These are phyloP conservation scores for Drosophila ogumai DNA, from an alignment of 1,140 invertebrate species.

Conservation along the genomic window DNA sequence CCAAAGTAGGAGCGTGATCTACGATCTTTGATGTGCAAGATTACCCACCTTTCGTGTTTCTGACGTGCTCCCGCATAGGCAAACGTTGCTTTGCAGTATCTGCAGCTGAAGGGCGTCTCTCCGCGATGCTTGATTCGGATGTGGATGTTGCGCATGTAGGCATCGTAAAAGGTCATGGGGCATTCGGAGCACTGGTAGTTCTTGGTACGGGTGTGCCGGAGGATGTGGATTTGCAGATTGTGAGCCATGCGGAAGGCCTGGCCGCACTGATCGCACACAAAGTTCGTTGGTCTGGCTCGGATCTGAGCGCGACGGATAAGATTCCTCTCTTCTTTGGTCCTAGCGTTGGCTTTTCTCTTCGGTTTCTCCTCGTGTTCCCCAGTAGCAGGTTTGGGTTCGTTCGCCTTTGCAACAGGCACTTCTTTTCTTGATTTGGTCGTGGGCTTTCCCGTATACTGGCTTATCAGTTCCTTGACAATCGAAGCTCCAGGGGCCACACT, in stretches of 20 bases:
- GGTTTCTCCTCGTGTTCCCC: not conserved
- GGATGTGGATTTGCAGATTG: constrained; percentile 66
- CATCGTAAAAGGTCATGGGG: constrained; percentile 61
- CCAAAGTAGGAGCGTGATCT: not conserved
- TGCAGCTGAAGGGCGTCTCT: constrained; percentile 55
- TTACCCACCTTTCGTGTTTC: constrained; percentile 57
- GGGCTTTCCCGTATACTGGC: constrained; percentile 16
- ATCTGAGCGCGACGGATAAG: constrained; percentile 58
- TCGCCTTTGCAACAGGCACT: not conserved
- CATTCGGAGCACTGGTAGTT: constrained; percentile 62
- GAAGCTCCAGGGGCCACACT: constrained; percentile 14
- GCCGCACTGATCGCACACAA: constrained; percentile 69
- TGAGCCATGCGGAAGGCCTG: constrained; percentile 57
- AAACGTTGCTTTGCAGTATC: constrained; percentile 52
- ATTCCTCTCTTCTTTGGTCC: constrained; percentile 55
- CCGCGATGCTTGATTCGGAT: constrained; percentile 60
- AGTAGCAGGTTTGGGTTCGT: not conserved
- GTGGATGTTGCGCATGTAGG: constrained; percentile 70
- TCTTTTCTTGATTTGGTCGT: not conserved
- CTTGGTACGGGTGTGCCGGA: constrained; percentile 59
- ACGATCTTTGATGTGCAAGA: not conserved
- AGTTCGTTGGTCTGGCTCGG: constrained; percentile 47
- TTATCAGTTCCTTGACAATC: constrained; percentile 29
- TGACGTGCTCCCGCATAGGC: constrained; percentile 53
- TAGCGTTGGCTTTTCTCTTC: constrained; percentile 16